These are phyloP conservation scores for Chroicocephalus ridibundus DNA, from an alignment of 2,113 vertebrate species.

Conservation along the genomic window DNA sequence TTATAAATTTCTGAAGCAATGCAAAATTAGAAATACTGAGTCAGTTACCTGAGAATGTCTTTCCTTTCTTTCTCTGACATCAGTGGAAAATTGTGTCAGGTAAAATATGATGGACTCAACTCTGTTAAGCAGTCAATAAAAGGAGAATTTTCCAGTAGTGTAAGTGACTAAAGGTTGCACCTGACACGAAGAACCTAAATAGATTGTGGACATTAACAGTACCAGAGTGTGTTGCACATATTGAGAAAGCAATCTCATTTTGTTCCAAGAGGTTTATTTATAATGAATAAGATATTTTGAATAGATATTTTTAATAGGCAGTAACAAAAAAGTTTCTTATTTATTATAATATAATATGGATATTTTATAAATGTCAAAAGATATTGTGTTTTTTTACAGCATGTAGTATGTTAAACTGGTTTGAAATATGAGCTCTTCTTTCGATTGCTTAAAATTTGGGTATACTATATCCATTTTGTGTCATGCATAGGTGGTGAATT, in stretches of 20 bases:
- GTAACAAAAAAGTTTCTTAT: background rate
- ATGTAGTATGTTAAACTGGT: background rate
- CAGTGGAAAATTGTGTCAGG: background rate
- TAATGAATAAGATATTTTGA: background rate
- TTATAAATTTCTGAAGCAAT: background rate
- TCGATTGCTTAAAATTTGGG: background rate
- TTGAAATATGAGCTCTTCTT: background rate
- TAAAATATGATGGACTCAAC: background rate
- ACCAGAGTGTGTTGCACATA: background rate
- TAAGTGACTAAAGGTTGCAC: background rate
- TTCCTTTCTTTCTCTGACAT: background rate
- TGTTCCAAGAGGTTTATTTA: background rate
- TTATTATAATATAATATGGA: background rate
- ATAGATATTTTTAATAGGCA: background rate
- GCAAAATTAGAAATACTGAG: background rate
- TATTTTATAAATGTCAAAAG: background rate
- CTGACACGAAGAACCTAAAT: background rate
- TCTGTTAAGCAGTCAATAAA: background rate
- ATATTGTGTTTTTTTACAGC: background rate
- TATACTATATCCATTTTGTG: background rate
- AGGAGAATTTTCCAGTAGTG: background rate
- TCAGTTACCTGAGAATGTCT: background rate
- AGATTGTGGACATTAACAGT: background rate
- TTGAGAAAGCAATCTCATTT: background rate
- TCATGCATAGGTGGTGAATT: background rate